These are phyloP conservation scores for Drosophila prosaltans DNA, from an alignment of 1,140 invertebrate genomes.

Conservation along the genomic window DNA sequence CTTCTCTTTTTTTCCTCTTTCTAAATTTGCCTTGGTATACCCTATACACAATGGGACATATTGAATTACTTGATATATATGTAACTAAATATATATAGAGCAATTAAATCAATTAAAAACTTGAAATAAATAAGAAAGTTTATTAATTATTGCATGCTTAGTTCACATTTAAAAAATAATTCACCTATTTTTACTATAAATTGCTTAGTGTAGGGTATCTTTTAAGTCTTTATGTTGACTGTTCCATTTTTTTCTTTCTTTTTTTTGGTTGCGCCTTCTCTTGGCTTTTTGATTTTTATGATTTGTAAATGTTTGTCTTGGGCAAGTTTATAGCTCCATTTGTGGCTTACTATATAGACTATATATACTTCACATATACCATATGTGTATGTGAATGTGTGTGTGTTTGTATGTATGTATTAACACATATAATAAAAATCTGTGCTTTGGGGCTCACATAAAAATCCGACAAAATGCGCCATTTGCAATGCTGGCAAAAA, in stretches of 20 bases:
- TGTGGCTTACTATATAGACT: constrained; percentile 60
- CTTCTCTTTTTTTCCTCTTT: background rate
- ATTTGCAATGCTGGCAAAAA: constrained; percentile 73
- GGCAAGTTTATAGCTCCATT: constrained; percentile 72
- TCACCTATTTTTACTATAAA: no score
- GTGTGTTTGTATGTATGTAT: constrained; percentile 18
- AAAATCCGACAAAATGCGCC: constrained; percentile 70
- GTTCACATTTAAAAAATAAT: no score
- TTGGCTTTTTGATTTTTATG: constrained; percentile 57
- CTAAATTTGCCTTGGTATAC: background rate
- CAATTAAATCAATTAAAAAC: no score
- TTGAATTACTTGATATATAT: background rate
- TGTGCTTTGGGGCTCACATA: constrained; percentile 56
- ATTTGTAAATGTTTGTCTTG: constrained; percentile 74
- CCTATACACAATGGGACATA: no score
- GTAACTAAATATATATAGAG: no score
- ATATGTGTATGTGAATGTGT: constrained; percentile 7
- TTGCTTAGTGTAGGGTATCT: background rate
- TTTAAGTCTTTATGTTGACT: background rate
- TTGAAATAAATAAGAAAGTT: no score
- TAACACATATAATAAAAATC: constrained; percentile 50
- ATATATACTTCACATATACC: constrained; percentile 21
- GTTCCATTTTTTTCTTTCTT: background rate
- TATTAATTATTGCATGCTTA: no score
- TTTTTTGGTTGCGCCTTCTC: constrained; percentile 28